Evolutionary conservation across 2,797 vertebrate species (phyloP).

Genomic region (Falco peregrinus): DNA sequence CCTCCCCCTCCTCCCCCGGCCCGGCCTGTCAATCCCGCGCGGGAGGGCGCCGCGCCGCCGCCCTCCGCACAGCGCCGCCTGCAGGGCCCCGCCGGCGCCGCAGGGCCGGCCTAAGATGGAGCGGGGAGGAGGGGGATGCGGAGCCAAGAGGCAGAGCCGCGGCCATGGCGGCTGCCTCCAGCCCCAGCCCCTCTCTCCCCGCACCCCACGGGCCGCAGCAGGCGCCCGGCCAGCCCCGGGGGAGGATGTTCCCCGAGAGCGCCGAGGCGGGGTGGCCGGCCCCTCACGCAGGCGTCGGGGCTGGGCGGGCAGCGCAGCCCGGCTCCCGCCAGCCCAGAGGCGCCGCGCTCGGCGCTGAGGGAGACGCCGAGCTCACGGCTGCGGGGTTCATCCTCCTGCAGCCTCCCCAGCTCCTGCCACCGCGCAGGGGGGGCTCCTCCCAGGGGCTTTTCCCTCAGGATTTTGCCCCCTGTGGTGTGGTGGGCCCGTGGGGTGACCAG

Average conservation of each 20-base stretch:
- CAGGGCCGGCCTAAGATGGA: slow-evolving; percentile 11
- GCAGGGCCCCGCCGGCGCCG: slow-evolving; percentile 41
- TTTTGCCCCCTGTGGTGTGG: neutral
- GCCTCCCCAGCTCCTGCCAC: accelerated
- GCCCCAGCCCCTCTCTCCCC: accelerated
- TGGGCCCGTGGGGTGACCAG: no score
- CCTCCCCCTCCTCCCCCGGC: slow-evolving; percentile 17
- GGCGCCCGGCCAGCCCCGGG: no score
- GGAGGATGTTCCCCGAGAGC: neutral
- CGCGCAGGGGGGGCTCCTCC: accelerated
- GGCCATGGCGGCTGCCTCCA: neutral
- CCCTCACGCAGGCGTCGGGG: neutral
- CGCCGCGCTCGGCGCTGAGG: neutral
- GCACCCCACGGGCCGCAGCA: no score
- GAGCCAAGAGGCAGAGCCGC: neutral
- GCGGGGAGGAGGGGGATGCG: neutral
- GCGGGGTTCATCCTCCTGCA: neutral
- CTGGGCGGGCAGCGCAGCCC: no score
- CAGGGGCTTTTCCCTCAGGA: neutral
- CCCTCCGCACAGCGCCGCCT: slow-evolving; percentile 65
- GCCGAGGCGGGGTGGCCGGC: no score
- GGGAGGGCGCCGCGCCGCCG: slow-evolving; percentile 19
- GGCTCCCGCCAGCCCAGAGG: no score
- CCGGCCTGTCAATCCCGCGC: slow-evolving; percentile 63
- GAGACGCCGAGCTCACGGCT: neutral